phyloP scores from a whole-genome alignment of 2,113 vertebrate genomes.

The Vidua macroura region DNA sequence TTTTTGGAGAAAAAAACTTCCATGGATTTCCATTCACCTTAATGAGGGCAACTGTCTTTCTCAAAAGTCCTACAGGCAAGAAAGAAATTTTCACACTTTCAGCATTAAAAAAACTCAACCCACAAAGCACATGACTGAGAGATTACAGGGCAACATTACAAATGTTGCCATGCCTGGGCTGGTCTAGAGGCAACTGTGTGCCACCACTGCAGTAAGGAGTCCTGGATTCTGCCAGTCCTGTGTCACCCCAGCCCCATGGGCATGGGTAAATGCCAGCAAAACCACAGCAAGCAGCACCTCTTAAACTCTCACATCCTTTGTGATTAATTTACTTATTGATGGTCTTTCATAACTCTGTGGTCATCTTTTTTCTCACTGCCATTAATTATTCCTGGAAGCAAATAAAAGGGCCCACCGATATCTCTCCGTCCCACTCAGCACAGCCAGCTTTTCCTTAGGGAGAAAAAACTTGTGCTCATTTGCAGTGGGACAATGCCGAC shows the following conservation, averaged over 20 bases:
- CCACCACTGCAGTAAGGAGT: neutral
- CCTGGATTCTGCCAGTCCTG: neutral
- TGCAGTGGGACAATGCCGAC: slow-evolving; percentile 81
- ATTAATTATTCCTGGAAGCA: slow-evolving; percentile 66
- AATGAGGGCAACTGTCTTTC: neutral
- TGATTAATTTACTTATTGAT: slow-evolving; percentile 35
- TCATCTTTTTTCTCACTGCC: slow-evolving; percentile 31
- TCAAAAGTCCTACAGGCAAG: neutral
- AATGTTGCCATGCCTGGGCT: neutral
- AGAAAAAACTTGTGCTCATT: slow-evolving; percentile 65
- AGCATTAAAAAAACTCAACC: neutral
- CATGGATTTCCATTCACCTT: rapidly evolving
- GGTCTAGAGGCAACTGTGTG: rapidly evolving
- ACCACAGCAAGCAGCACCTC: neutral
- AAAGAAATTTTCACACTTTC: neutral
- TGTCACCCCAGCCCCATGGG: rapidly evolving
- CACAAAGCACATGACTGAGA: neutral
- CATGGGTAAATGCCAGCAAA: neutral
- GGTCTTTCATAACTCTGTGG: slow-evolving; percentile 21
- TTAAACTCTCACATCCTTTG: neutral
- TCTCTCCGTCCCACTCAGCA: neutral
- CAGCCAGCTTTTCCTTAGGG: slow-evolving; percentile 46
- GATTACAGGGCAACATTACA: neutral
- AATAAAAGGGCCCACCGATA: slow-evolving; percentile 60
- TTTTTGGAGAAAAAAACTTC: neutral